Evolutionary conservation across 2,113 vertebrate species (phyloP).

Genomic region (Protobothrops mucrosquamatus): DNA sequence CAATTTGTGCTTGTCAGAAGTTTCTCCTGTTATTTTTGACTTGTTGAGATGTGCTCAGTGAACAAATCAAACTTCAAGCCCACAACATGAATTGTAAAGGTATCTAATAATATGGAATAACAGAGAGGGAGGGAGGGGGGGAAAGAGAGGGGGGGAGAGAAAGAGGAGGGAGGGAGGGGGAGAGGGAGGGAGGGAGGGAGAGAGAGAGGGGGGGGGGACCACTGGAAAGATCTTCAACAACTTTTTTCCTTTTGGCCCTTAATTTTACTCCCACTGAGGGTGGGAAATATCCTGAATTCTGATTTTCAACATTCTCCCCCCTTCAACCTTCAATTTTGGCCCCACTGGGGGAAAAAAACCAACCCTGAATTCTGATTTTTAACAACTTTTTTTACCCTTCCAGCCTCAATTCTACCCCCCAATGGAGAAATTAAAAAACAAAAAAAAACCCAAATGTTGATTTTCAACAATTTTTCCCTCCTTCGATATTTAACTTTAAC

Average conservation of each 20-base stretch:
- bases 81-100: not conserved
- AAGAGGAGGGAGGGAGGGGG: too few relatives aligned
- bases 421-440: not conserved
- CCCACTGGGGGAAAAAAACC: accelerated
- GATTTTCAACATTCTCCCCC: not conserved
- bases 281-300: too few relatives aligned
- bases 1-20: not conserved
- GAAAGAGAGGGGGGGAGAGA: too few relatives aligned
- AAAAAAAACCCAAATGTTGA: not conserved
- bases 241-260: too few relatives aligned
- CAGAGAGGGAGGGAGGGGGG: too few relatives aligned
- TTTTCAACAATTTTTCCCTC: not conserved
- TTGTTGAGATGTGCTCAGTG: not conserved
- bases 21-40: not conserved
- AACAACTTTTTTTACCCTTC: not conserved
- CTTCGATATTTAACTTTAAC: not conserved
- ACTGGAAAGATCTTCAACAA: not conserved
- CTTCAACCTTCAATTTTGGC: not conserved
- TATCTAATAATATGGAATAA: not conserved
- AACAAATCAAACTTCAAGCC: not conserved
- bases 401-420: not conserved
- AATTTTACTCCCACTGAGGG: not conserved
- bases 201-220: accelerated
- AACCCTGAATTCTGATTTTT: not conserved
- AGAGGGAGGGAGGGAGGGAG: accelerated